Evolutionary conservation across 2,888 invertebrate species (phyloP), one percentile per base, ranked within the genome.

Genomic region (Dynastes maya): DNA sequence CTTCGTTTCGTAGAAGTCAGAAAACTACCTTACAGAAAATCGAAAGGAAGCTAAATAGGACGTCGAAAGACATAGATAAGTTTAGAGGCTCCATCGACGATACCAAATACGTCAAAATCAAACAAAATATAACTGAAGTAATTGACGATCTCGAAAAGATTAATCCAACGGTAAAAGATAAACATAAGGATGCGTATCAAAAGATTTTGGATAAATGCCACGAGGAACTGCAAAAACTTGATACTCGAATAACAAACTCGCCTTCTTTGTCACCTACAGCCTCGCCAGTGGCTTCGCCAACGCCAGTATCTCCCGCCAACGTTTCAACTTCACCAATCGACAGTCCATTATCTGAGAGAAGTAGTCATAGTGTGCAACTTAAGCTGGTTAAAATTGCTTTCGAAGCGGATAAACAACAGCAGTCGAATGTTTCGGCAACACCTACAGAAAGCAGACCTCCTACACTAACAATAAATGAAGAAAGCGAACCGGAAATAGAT

Each of bases 321-420:
- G 45, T 37, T 11, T 27, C 49, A 45, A 51, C 45, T 13, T 63
- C 68, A 16, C 78, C 78, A 29, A 49, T 79, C 9, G 77, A 77
- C n/a, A 79, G 79, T 45, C 77, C 79, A 6, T 27, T 79, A 16
- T 79, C 79, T 2, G 65, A 79, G n/a, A 77, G 79, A 67, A 77
- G 77, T 29, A 58, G 61, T 51, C 65, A 76, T n/a, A 78, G 27
- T 22, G 72, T 77, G 8, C 77, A 75, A 68, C 58, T 77, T 16
- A 79, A 79, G 40, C 37, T 79, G 53, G 75, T 79, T 8, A 79
- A 77, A 53, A 55, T 79, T 5, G 55, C 74, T 9, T 32, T 74
- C n/a, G 79, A 79, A 2, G 53, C 49, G 49, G 58, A 63, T 11
- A 53, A 37, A 32, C 61, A 32, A 8, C 37, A 63, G 11, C 61